Percentiles rank a stretch among this genome's conserved stretches.
Conservation (phyloP, 2,797 vertebrate species). For the Tympanoctomys barrerae region DNA sequence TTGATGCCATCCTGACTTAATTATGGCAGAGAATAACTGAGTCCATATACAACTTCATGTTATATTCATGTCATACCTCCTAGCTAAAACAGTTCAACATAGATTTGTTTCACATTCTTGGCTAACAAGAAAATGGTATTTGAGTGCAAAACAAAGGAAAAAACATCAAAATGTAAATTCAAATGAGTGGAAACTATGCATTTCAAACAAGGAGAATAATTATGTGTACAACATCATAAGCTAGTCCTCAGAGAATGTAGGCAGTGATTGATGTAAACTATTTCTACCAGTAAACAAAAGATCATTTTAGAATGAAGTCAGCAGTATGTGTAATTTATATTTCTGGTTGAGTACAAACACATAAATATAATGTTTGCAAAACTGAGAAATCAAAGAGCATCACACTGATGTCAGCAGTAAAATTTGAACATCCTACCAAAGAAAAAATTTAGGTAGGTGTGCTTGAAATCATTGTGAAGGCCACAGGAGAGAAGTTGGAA, state of each 20-base stretch:
- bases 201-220: slow-evolving; percentile 72
- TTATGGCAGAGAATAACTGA: slow-evolving; percentile 58
- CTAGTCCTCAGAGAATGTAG: background rate
- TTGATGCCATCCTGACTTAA: slow-evolving; percentile 65
- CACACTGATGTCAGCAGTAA: slow-evolving; percentile 3
- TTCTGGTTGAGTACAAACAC: slow-evolving; percentile 48
- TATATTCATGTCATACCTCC: slow-evolving; percentile 69
- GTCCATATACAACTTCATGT: slow-evolving; percentile 64
- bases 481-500: background rate
- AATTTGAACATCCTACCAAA: background rate
- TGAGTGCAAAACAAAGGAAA: slow-evolving; percentile 80
- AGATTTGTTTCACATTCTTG: slow-evolving; percentile 75
- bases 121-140: slow-evolving; percentile 78
- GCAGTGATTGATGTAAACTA: slow-evolving; percentile 50
- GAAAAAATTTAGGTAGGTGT: background rate
- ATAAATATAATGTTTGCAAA: slow-evolving; percentile 7
- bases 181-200: slow-evolving; percentile 77
- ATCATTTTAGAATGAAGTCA: slow-evolving; percentile 51
- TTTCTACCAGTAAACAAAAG: slow-evolving; percentile 71
- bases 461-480: slow-evolving; percentile 8
- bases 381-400: slow-evolving; percentile 37
- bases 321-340: background rate
- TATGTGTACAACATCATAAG: slow-evolving; percentile 65
- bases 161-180: slow-evolving; percentile 70
- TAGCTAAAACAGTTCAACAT: slow-evolving; percentile 63